phyloP scores from a whole-genome alignment of 2,888 invertebrate genomes.

The Clivina fossor region DNA sequence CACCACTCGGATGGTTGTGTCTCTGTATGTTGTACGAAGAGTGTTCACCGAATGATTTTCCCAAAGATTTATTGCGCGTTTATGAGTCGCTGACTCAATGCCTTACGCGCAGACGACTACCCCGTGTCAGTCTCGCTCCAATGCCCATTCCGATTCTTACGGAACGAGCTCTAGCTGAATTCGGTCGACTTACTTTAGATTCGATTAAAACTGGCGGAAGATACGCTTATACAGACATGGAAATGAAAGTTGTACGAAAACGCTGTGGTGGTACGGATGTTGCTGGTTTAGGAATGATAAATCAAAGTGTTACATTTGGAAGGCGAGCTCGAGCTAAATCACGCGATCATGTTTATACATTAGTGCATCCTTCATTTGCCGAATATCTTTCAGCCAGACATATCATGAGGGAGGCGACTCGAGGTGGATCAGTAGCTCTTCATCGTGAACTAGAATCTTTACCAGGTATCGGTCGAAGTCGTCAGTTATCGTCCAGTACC shows the following conservation, averaged over 20 bases:
- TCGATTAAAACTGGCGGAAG: conserved; percentile 54
- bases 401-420: conserved; percentile 44
- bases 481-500: conserved; percentile 37
- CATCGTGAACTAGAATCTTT: conserved; percentile 57
- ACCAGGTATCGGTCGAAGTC: conserved; percentile 47
- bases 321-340: conserved; percentile 51
- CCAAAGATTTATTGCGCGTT: conserved; percentile 49
- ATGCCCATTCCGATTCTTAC: conserved; percentile 51
- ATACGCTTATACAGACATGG: conserved; percentile 55
- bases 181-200: conserved; percentile 57
- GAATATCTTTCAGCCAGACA: conserved; percentile 61
- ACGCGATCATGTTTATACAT: conserved; percentile 51
- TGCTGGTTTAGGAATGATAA: conserved; percentile 54
- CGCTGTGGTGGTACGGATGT: conserved; percentile 52
- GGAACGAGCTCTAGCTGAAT: conserved; percentile 56
- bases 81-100: conserved; percentile 51
- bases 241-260: conserved; percentile 53
- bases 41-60: conserved; percentile 44
- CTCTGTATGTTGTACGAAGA: conserved; percentile 58
- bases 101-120: conserved; percentile 45
- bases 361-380: conserved; percentile 56
- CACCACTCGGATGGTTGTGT: conserved; percentile 58
- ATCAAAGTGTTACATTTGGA: conserved; percentile 52
- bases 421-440: conserved; percentile 41
- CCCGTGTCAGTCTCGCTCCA: conserved; percentile 49